These are phyloP conservation scores for Dryobates pubescens DNA, from an alignment of 2,797 vertebrate species.

Conservation along the genomic window DNA sequence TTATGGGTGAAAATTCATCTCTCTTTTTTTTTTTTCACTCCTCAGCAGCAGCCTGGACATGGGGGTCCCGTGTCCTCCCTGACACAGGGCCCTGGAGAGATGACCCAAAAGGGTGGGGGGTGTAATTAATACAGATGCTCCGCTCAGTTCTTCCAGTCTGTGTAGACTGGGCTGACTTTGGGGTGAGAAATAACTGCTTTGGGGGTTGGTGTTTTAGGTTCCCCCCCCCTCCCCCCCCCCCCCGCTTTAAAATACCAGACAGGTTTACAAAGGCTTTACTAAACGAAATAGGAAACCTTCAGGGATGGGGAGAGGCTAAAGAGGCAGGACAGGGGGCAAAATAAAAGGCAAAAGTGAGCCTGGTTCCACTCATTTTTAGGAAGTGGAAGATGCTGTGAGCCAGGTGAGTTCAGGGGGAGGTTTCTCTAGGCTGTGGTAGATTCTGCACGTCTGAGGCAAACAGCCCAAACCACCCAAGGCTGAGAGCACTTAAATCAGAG, in stretches of 20 bases:
- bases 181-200: background rate
- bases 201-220: accelerated
- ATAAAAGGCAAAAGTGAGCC: accelerated
- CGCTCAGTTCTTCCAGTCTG: background rate
- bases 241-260: background rate
- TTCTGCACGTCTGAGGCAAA: background rate
- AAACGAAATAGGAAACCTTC: background rate
- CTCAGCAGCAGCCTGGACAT: background rate
- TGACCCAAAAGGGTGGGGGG: background rate
- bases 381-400: background rate
- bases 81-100: background rate
- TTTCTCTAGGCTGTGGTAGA: background rate
- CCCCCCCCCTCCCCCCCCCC: too few species aligned
- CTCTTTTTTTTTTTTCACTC: background rate
- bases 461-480: accelerated
- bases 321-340: accelerated
- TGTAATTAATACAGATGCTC: background rate
- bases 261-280: background rate
- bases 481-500: background rate
- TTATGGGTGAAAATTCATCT: background rate
- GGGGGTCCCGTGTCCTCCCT: background rate
- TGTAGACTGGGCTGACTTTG: background rate
- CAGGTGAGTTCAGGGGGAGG: background rate
- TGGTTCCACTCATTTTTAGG: accelerated
- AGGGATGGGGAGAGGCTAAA: background rate